These are phyloP conservation scores for Drosophila demipolita DNA, from an alignment of 2,888 invertebrate genomes.

Conservation along the genomic window DNA sequence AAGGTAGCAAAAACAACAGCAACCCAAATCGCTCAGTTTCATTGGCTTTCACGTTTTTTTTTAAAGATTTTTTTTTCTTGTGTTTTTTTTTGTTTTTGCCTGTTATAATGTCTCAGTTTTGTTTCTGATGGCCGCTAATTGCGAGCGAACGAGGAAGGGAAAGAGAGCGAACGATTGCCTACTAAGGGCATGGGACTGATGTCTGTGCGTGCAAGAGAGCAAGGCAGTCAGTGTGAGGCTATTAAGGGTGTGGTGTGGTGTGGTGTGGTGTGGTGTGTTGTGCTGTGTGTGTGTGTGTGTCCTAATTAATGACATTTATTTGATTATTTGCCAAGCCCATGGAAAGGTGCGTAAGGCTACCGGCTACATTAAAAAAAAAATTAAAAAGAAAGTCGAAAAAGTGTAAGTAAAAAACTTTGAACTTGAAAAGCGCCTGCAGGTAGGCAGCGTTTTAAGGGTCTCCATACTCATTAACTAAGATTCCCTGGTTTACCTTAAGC, in stretches of 20 bases:
- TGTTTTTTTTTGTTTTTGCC: slow-evolving; percentile 25
- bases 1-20: slow-evolving; percentile 23
- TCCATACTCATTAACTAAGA: not conserved
- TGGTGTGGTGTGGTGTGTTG: slow-evolving; percentile 11
- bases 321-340: slow-evolving; percentile 63
- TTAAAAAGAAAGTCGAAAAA: slow-evolving; percentile 24
- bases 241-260: slow-evolving; percentile 54
- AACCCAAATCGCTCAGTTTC: slow-evolving; percentile 51
- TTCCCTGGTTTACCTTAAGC: not conserved
- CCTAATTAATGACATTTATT: slow-evolving; percentile 77
- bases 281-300: slow-evolving; percentile 42
- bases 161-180: slow-evolving; percentile 5
- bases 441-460: slow-evolving; percentile 41
- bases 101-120: slow-evolving; percentile 72
- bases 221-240: slow-evolving; percentile 11
- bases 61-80: slow-evolving; percentile 21
- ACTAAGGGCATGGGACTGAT: slow-evolving; percentile 14
- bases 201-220: slow-evolving; percentile 13
- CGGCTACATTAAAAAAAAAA: slow-evolving; percentile 26
- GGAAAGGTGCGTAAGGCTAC: slow-evolving; percentile 51
- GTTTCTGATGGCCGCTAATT: slow-evolving; percentile 72
- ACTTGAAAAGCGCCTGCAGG: slow-evolving; percentile 48
- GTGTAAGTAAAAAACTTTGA: slow-evolving; percentile 31
- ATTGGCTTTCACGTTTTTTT: slow-evolving; percentile 52
- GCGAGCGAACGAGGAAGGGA: slow-evolving; percentile 43